Evolutionary conservation across 2,797 vertebrate species (phyloP).

Genomic region (Decapterus maruadsi): DNA sequence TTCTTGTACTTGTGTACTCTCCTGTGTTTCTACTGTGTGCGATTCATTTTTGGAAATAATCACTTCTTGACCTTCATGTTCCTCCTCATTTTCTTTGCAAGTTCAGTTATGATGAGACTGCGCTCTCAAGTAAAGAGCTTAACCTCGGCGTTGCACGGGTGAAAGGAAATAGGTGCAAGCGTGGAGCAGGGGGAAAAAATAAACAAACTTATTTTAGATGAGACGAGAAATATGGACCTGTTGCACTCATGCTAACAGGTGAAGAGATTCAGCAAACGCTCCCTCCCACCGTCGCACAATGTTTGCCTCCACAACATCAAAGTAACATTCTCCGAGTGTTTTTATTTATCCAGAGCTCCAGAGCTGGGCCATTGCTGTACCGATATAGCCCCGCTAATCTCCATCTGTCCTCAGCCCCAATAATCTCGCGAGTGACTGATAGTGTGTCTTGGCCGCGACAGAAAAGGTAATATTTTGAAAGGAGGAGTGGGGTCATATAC

Average conservation of each 20-base stretch:
- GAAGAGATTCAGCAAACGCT: conserved; percentile 15
- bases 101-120: conserved; percentile 24
- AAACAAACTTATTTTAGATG: conserved; percentile 42
- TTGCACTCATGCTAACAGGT: conserved; percentile 19
- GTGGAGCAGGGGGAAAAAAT: conserved; percentile 27
- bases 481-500: conserved; percentile 53
- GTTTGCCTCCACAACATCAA: conserved; percentile 40
- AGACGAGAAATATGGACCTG: conserved; percentile 40
- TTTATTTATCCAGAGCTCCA: conserved; percentile 42
- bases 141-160: conserved; percentile 21
- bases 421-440: conserved; percentile 69
- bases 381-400: conserved; percentile 69
- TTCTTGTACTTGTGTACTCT: conserved; percentile 15
- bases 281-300: neutral
- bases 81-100: conserved; percentile 17
- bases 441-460: conserved; percentile 80
- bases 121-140: conserved; percentile 14
- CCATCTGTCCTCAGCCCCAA: conserved; percentile 53
- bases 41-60: conserved; percentile 46
- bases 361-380: conserved; percentile 28
- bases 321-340: conserved; percentile 51
- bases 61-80: conserved; percentile 35
- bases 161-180: conserved; percentile 35
- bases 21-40: conserved; percentile 21
- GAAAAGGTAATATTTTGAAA: conserved; percentile 79